phyloP scores from a whole-genome alignment of 2,888 invertebrate species.

The Lasioglossum villosulum region DNA sequence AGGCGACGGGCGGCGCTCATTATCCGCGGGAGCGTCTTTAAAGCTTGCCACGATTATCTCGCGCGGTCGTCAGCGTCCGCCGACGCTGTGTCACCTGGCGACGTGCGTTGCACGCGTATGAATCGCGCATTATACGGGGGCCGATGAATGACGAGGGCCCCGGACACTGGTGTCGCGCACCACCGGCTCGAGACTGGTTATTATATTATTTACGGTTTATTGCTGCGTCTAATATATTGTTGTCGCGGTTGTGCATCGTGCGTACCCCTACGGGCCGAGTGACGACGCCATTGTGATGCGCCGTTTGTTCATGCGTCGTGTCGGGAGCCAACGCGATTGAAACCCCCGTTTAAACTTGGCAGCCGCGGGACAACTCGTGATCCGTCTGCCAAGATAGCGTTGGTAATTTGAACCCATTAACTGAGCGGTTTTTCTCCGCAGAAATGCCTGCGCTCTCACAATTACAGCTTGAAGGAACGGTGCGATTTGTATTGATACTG shows the following conservation, averaged over 20 bases:
- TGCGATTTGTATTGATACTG: neutral
- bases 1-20: constrained; percentile 37
- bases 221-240: constrained; percentile 27
- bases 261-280: neutral
- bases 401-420: neutral
- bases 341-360: neutral
- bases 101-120: constrained; percentile 51
- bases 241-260: constrained; percentile 7
- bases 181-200: constrained; percentile 30
- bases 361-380: neutral
- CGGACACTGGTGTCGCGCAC: constrained; percentile 2
- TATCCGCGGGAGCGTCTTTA: constrained; percentile 47
- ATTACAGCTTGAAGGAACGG: neutral
- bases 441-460: neutral
- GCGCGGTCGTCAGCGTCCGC: constrained; percentile 38
- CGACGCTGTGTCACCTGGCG: constrained; percentile 45
- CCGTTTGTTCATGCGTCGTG: constrained; percentile 29
- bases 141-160: constrained; percentile 12
- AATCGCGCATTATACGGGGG: constrained; percentile 50
- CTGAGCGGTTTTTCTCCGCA: neutral
- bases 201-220: constrained; percentile 56
- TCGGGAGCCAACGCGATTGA: constrained; percentile 9
- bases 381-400: neutral
- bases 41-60: constrained; percentile 53
- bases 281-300: constrained; percentile 26